Evolutionary conservation across 2,113 vertebrate genomes (phyloP).

Genomic region (Erythrolamprus reginae): DNA sequence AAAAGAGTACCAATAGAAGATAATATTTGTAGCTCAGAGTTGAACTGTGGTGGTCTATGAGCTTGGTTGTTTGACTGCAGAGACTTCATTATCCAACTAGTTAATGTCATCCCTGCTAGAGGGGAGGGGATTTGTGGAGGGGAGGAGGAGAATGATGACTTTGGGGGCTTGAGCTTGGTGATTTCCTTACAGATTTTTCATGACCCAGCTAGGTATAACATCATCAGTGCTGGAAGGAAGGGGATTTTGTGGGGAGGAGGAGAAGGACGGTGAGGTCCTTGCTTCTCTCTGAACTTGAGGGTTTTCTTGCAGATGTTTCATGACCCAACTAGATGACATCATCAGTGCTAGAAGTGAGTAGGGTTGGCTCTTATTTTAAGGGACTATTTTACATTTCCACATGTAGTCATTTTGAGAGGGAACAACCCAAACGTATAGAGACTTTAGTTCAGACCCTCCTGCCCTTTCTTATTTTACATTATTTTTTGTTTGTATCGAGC

Average conservation of each 20-base stretch:
- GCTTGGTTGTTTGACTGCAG: neutral
- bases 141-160: neutral
- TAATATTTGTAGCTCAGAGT: neutral
- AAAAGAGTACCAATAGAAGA: neutral
- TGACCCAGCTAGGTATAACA: neutral
- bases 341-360: neutral
- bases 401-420: neutral
- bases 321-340: neutral
- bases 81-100: neutral
- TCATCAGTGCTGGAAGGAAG: neutral
- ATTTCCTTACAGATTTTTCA: neutral
- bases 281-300: neutral
- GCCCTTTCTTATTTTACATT: neutral
- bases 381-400: neutral
- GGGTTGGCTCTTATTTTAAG: neutral
- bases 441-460: neutral
- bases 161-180: neutral
- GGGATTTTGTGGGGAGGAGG: neutral
- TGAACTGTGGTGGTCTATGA: neutral
- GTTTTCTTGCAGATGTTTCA: neutral
- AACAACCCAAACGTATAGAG: neutral
- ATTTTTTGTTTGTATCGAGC: neutral
- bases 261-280: neutral
- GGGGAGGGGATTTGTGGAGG: no score
- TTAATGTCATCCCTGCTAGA: neutral